Base-by-base conservation (phyloP, 2,113 vertebrate genomes). In the Sylvilagus bachmani region DNA sequence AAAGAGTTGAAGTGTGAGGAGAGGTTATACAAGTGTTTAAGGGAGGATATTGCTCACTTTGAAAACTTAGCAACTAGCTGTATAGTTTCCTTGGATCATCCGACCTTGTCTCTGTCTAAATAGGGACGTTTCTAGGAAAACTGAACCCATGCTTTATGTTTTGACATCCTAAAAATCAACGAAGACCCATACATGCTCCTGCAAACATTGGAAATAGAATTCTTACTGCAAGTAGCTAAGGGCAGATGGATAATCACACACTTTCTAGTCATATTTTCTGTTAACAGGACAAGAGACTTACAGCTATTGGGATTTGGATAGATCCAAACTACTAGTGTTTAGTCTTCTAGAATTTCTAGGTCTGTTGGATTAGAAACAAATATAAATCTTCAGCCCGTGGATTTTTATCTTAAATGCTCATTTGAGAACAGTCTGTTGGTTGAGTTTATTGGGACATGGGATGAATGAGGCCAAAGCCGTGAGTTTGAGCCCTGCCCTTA, bases 91-190 rank as follows among this genome's bases (percentile, higher is more conserved):
- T 86, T 74, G 58, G 90, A 5, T 86, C 70, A 61, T 80, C 79
- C 92, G 29, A 78, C 70, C 89, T 75, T 55, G 51, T 79, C 49
- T 81, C 17, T 83, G 22, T 79, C 78, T 86, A 75, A 62, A 44
- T 70, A 58, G 10, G 92, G 61, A 66, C 51, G 82, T 84, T 93
- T 38, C 51, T 61, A 58, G 85, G 61, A 84, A 71, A 49, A 31
- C 25, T 90, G 53, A 96, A 88, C 71, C 83, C 44, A 58, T 96
- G 93, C 93, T 93, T 94, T 97, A 17, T 82, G 75, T 82, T 95
- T 62, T 96, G 58, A 73, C 36, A 67, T 93, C 58, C 62, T 92
- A 64, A 92, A 96, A 84, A 33, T 89, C 84, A 97, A 0, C 38
- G 4, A 66, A 94, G 44, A 94, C 31, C 10, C 81, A 31, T 10